phyloP scores from a whole-genome alignment of 2,888 invertebrate genomes.

The Lasius platythorax region DNA sequence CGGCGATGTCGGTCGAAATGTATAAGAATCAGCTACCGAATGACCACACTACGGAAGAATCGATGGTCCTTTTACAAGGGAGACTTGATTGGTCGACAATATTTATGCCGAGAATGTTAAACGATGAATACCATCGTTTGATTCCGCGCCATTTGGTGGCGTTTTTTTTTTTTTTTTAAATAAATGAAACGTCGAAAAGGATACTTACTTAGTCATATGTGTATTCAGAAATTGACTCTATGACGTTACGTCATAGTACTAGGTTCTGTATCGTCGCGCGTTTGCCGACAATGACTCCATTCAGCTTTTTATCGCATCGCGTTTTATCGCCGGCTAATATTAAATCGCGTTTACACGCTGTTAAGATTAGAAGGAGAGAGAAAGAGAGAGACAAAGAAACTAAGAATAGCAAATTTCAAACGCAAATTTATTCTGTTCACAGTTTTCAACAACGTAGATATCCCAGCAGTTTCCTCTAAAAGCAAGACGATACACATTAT shows the following conservation, averaged over 20 bases:
- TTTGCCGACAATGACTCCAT: slow-evolving; percentile 43
- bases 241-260: slow-evolving; percentile 33
- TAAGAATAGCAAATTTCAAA: slow-evolving; percentile 30
- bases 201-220: not conserved
- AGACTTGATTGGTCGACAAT: slow-evolving; percentile 16
- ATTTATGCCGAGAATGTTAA: not conserved
- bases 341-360: slow-evolving; percentile 37
- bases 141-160: not conserved
- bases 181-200: not conserved
- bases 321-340: slow-evolving; percentile 49
- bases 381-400: not conserved
- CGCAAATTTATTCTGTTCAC: not conserved
- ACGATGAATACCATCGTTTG: slow-evolving; percentile 3
- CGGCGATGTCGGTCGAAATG: slow-evolving; percentile 20
- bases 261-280: slow-evolving; percentile 19
- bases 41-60: not conserved
- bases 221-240: slow-evolving; percentile 25
- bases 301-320: slow-evolving; percentile 45
- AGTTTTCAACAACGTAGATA: not conserved
- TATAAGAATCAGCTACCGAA: slow-evolving; percentile 11
- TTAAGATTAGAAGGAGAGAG: slow-evolving; percentile 18
- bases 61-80: not conserved
- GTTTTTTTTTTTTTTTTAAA: not conserved
- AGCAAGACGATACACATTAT: not conserved
- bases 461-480: not conserved